These are phyloP conservation scores for Drosophila athabasca DNA, from an alignment of 1,140 invertebrate genomes.

Conservation along the genomic window DNA sequence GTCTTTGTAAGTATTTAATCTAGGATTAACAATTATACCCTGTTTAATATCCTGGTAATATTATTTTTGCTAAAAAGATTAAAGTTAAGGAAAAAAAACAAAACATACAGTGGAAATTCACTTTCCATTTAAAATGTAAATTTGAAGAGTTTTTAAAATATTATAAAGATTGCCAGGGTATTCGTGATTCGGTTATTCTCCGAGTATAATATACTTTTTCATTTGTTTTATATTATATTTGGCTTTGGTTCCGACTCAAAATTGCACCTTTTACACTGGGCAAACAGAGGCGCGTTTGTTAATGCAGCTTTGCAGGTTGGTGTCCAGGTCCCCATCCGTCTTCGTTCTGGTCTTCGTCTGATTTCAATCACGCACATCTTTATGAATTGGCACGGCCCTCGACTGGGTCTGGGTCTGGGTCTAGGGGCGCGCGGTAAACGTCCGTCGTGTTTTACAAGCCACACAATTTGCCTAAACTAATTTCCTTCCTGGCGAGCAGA, in stretches of 20 bases:
- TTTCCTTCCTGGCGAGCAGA: slow-evolving; percentile 59
- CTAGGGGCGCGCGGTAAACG: slow-evolving; percentile 48
- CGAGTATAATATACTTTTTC: slow-evolving; percentile 8
- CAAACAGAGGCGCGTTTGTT: slow-evolving; percentile 19
- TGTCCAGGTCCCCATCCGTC: neutral
- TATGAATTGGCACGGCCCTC: slow-evolving; percentile 55
- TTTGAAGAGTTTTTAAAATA: too few relatives aligned
- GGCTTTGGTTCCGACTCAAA: slow-evolving; percentile 32
- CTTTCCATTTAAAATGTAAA: too few relatives aligned
- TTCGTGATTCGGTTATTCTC: slow-evolving; percentile 24
- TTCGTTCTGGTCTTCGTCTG: slow-evolving; percentile 31
- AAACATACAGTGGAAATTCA: too few relatives aligned
- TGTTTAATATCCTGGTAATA: too few relatives aligned
- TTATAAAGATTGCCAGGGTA: slow-evolving; percentile 18
- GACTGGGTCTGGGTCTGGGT: too few relatives aligned
- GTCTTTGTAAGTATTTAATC: too few relatives aligned
- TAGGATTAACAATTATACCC: neutral
- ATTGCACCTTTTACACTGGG: slow-evolving; percentile 62
- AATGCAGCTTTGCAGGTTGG: slow-evolving; percentile 17
- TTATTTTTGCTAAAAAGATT: too few relatives aligned
- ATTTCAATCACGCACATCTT: slow-evolving; percentile 70
- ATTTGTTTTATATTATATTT: slow-evolving; percentile 9
- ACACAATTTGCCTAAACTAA: slow-evolving; percentile 82
- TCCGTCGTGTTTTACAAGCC: slow-evolving; percentile 76
- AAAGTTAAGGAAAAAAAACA: too few relatives aligned